Evolutionary conservation across 2,797 vertebrate genomes (phyloP), one percentile per base, ranked within the genome.

Genomic region (Sciurus carolinensis): DNA sequence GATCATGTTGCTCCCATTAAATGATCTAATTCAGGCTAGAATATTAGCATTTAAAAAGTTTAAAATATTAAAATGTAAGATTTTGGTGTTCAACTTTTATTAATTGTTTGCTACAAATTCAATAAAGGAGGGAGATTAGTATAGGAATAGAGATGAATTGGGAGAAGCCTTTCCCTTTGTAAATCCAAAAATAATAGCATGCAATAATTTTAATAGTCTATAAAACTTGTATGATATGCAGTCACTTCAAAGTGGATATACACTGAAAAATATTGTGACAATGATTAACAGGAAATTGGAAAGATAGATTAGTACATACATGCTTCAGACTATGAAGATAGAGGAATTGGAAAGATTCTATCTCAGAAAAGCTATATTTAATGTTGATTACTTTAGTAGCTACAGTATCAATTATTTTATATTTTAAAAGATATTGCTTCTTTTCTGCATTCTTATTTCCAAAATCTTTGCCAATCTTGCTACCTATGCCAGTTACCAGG

Each of bases 331-430:
- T 79, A 13, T 73, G 69, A 87, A 92, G 62, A 64, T 42, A 87
- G 42, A 52, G 39, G 42, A 93, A 77, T 47, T 82, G 47, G 26
- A 88, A 93, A 66, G 12, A 67, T 64, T 91, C 22, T 71, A 81
- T 17, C 54, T 77, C 12, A 47, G 7, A 39, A 15, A 87, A 52
- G 20, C 13, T 79, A 52, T 72, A 76, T 44, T 52, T 52, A 54
- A 5, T 66, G 22, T 54, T 91, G 69, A 75, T 72, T 93, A 69
- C 33, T 90, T 93, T 66, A 82, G 81, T 91, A 89, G 50, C 15
- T 64, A 92, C 62, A 86, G 28, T 79, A 2, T 39, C 24, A 3
- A 82, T 26, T 57, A 57, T 84, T 88, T 76, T 86, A 73, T 77
- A 77, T 82, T 95, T 79, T 72, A 72, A 79, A 88, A 66, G 57